Percentiles rank a stretch among this genome's conserved stretches.
These are phyloP conservation scores for Mythimna impura DNA, from an alignment of 2,888 invertebrate genomes.

Conservation along the genomic window DNA sequence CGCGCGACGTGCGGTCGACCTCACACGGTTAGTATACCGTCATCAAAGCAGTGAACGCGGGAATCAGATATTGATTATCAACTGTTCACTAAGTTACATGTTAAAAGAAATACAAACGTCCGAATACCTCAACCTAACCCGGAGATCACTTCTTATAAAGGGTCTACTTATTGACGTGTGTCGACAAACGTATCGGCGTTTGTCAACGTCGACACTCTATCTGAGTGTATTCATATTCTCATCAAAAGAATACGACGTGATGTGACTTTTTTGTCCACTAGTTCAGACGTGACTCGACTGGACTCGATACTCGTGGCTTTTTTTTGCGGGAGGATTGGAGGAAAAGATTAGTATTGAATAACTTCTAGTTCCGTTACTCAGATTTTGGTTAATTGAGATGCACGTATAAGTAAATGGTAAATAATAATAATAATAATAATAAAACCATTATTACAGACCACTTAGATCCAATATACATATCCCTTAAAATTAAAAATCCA, in stretches of 20 bases:
- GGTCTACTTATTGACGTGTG: slow-evolving; percentile 79
- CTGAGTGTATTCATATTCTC: slow-evolving; percentile 62
- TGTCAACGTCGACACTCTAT: slow-evolving; percentile 73
- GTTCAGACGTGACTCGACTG: slow-evolving; percentile 9
- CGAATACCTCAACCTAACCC: slow-evolving; percentile 13
- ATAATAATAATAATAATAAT: no score
- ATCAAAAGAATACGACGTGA: slow-evolving; percentile 47
- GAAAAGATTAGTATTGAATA: not conserved
- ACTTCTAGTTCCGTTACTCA: not conserved
- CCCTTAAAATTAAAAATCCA: no score
- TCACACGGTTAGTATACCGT: no score
- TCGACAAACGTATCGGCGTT: slow-evolving; percentile 82
- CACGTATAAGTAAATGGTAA: no score
- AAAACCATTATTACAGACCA: no score
- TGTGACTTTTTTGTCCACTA: slow-evolving; percentile 25
- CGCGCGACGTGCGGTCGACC: no score
- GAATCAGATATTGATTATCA: no score
- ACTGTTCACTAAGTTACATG: not conserved
- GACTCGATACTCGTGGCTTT: not conserved
- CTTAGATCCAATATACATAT: no score
- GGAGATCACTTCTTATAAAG: slow-evolving; percentile 18
- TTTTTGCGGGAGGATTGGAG: not conserved
- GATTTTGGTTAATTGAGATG: no score
- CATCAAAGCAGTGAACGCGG: no score
- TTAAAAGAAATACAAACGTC: not conserved